Conservation (phyloP, 2,113 vertebrate genomes). For the Onychostruthus taczanowskii region DNA sequence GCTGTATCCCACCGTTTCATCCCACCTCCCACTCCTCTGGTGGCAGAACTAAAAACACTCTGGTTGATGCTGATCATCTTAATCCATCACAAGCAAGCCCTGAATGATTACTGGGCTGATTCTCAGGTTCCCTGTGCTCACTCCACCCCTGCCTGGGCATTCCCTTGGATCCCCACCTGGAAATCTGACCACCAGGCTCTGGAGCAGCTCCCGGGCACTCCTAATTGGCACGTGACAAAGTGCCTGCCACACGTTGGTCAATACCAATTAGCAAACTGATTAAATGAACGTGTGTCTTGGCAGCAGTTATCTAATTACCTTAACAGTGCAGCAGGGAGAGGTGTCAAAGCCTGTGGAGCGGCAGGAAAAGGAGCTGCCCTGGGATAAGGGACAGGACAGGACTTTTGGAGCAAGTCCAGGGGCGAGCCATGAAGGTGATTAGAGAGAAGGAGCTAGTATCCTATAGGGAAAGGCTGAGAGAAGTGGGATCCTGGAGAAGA, state of each 20-base stretch:
- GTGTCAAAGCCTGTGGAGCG: not conserved
- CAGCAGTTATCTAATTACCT: slow-evolving; percentile 39
- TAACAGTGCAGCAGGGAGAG: not conserved
- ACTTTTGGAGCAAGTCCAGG: not conserved
- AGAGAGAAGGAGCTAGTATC: not conserved
- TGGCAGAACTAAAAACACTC: fast-evolving
- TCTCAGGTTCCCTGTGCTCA: not conserved
- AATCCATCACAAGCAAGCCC: not conserved
- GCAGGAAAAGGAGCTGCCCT: not conserved
- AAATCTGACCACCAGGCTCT: not conserved
- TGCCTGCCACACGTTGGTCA: slow-evolving; percentile 25
- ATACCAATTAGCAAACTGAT: slow-evolving; percentile 64
- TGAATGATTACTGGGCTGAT: not conserved
- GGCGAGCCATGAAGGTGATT: not conserved
- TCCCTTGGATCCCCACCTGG: not conserved
- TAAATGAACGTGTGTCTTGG: not conserved
- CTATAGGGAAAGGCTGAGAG: not conserved
- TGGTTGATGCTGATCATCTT: fast-evolving
- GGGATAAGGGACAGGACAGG: not conserved
- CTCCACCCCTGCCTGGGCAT: not conserved
- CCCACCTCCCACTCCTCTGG: fast-evolving
- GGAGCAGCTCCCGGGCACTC: not conserved
- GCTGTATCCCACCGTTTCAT: fast-evolving
- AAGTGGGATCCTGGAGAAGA: not conserved
- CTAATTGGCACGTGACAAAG: slow-evolving; percentile 41